Evolutionary conservation across 2,797 vertebrate genomes (phyloP), one percentile per base, ranked within the genome.

Genomic region (Melanotaenia trifasciata): DNA sequence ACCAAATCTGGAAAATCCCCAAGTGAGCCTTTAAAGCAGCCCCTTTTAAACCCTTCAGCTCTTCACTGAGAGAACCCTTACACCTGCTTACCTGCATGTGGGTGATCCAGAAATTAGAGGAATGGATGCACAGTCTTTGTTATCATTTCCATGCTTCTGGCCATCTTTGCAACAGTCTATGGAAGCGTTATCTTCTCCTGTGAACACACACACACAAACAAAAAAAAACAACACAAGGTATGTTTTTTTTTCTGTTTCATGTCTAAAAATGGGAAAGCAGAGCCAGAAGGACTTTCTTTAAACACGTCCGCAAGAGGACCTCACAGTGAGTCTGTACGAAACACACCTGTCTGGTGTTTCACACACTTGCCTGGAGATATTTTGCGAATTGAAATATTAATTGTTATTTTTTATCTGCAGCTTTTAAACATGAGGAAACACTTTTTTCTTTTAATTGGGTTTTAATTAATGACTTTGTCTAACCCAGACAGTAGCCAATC

Each of bases 151-250:
- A 67, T 90, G 94, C 7, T 89, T 95, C 59, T 94, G 92, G 36
- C 98, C 98, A 4, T 96, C 94, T 7, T 93, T 90, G 80, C 98
- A 99, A 92, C 98, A 99, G 58, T 97, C 95, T 74, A 96, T 63
- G 0, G 95, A 87, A 45, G 92, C 66, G 26, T 94, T 94, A 66
- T 95, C 86, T 30, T 56, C 62, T 74, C 66, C 87, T 89, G 5
- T n/a, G 3, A 57, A 65, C 50, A 59, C 11, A 28, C 28, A 43
- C n/a, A 26, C 28, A 47, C 13, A 10, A 8, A 9, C 56, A 16
- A 47, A 28, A 47, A 28, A 40, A 13, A 40, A 3, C 11, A 40
- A 40, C 38, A 24, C 50, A 47, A 20, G 0, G 43, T 24, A 6
- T 7, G 5, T 35, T 8, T 6, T 8, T 8, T 58, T 16, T 28